These are phyloP conservation scores for Phacellophora camtschatica DNA, from an alignment of 30 jellyfish, hydroid and myxozoan species.

Conservation along the genomic window DNA sequence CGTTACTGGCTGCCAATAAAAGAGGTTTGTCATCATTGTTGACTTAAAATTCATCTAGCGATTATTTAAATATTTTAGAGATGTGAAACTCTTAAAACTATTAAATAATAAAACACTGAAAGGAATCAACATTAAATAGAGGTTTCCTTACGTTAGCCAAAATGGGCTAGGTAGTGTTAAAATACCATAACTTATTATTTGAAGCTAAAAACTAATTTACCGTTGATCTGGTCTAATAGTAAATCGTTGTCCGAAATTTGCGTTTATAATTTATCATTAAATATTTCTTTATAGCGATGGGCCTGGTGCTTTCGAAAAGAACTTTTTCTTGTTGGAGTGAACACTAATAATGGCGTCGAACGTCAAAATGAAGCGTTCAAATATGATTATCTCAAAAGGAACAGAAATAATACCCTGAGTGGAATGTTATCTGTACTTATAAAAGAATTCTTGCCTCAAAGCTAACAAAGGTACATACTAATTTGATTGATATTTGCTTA, in stretches of 20 bases:
- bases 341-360: slow-evolving; percentile 18
- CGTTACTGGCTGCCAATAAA: slow-evolving; percentile 1
- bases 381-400: background rate
- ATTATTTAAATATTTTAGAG: background rate
- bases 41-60: background rate
- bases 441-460: slow-evolving; percentile 1
- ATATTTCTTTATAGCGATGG: background rate
- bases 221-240: background rate
- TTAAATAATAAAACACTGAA: background rate
- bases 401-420: background rate
- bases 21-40: background rate
- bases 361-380: slow-evolving; percentile 20
- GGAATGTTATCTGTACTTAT: background rate
- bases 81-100: background rate
- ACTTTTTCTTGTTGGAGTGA: slow-evolving; percentile 1
- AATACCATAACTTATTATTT: background rate
- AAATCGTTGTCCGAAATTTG: background rate
- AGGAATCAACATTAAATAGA: background rate
- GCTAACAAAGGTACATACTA: background rate
- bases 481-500: background rate
- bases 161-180: background rate
- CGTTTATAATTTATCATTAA: background rate
- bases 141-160: background rate
- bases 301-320: background rate
- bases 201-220: background rate